Percentiles rank a stretch among this genome's conserved stretches.
These are phyloP conservation scores for Asteroscopus sphinx DNA, from an alignment of 2,888 invertebrate genomes.

Conservation along the genomic window DNA sequence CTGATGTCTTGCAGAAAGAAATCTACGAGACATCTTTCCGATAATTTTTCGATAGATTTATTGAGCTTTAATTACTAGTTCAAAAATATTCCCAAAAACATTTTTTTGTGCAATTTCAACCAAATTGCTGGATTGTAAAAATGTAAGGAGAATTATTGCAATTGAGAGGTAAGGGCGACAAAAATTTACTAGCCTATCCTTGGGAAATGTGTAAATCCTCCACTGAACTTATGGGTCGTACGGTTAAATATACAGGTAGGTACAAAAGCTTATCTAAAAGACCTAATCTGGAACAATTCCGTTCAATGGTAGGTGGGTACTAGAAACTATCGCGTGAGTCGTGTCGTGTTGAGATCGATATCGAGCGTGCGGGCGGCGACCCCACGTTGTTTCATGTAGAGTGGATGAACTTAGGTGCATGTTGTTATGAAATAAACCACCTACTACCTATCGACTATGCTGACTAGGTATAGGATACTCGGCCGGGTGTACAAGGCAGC, in stretches of 20 bases:
- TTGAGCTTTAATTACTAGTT: too few relatives aligned
- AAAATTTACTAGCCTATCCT: too few relatives aligned
- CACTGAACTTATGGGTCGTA: conserved; percentile 13
- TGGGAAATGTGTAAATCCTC: too few relatives aligned
- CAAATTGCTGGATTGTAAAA: too few relatives aligned
- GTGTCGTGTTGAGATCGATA: conserved; percentile 73
- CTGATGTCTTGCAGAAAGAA: too few relatives aligned
- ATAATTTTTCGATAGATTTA: too few relatives aligned
- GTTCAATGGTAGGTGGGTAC: conserved; percentile 50
- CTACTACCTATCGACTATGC: neutral
- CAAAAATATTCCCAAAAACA: too few relatives aligned
- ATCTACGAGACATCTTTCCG: too few relatives aligned
- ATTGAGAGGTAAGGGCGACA: too few relatives aligned
- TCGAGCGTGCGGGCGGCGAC: conserved; percentile 73
- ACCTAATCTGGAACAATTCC: conserved; percentile 64
- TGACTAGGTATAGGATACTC: conserved; percentile 6
- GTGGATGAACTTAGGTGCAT: conserved; percentile 56
- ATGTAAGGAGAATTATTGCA: too few relatives aligned
- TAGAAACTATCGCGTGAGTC: conserved; percentile 74
- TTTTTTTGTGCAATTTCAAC: too few relatives aligned
- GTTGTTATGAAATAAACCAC: conserved; percentile 28
- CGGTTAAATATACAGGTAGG: conserved; percentile 12
- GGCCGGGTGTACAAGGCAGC: conserved; percentile 5
- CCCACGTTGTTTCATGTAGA: conserved; percentile 61
- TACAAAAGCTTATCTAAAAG: conserved; percentile 51